These are phyloP conservation scores for Syngnathus scovelli DNA, from an alignment of 2,113 vertebrate genomes.

Conservation along the genomic window DNA sequence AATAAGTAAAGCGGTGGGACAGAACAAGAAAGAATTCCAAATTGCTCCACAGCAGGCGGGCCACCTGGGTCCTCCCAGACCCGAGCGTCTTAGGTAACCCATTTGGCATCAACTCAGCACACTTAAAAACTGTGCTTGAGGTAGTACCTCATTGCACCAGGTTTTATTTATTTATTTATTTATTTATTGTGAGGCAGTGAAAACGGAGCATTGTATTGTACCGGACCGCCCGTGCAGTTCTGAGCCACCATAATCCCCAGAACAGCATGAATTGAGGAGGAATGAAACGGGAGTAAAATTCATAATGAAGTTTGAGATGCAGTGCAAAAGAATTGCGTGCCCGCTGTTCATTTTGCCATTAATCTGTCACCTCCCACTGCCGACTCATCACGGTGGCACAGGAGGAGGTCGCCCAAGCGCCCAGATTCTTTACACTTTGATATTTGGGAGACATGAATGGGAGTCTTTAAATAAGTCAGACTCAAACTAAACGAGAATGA, in stretches of 20 bases:
- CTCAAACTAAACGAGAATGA: constrained; percentile 5
- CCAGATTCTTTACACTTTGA: constrained; percentile 29
- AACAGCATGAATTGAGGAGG: constrained; percentile 28
- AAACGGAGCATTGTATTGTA: neutral
- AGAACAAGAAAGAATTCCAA: constrained; percentile 39
- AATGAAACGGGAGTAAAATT: constrained; percentile 17
- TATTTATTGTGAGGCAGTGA: neutral
- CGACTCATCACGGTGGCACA: constrained; percentile 32
- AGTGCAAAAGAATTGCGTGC: constrained; percentile 26
- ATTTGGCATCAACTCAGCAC: neutral
- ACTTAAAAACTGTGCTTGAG: neutral
- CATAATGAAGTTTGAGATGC: constrained; percentile 24
- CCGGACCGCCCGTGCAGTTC: neutral
- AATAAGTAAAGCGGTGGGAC: constrained; percentile 60
- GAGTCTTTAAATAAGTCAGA: constrained; percentile 19
- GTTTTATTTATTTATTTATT: neutral
- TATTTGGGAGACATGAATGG: constrained; percentile 42
- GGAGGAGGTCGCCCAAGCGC: constrained; percentile 25
- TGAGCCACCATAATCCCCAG: neutral
- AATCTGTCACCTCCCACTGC: constrained; percentile 50
- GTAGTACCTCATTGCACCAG: neutral
- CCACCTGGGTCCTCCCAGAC: constrained; percentile 35
- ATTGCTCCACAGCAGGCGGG: constrained; percentile 34
- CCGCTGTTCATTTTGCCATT: constrained; percentile 53
- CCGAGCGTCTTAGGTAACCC: neutral